Base-by-base conservation (phyloP, 1,140 invertebrate species). In the Eupeodes corollae region DNA sequence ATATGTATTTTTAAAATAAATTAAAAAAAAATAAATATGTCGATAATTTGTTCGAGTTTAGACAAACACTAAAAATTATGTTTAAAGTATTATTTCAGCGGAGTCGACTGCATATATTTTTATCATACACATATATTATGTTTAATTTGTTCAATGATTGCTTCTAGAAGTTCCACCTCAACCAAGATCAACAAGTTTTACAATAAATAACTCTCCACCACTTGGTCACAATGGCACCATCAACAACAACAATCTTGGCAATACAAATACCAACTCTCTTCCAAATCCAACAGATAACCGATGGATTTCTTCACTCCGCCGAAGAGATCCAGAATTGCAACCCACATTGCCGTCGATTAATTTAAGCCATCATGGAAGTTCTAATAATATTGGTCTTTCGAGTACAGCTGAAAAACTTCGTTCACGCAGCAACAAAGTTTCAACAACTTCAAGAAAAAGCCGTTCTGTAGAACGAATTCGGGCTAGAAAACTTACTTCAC, bases 301-400 rank as follows among this genome's bases (percentile, higher is more conserved):
- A n/a, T 69, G 64, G 64, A 59, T 69, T 8, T 64, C 60, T 12
- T 79, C 79, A 15, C 56, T 83, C 13, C 59, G 80, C 2, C 74
- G 74, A 50, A 65, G 79, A 37, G 78, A 83, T 66, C 78, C 79
- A 1, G 77, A 81, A 48, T 67, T 82, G 6, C 79, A 81, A 55
- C 78, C 79, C 1, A 75, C 76, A 8, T 57, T 83, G 42, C 80
- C 80, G 13, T 76, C 79, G 6, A 79, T 81, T 42, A 65, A 54
- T 51, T 52, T 59, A 44, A 65, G 59, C 34, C 60, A 68, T 45
- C 59, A 63, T 35, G 55, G 57, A 10, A 65, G 61, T 52, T 55
- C 58, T 1, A 56, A 55, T 21, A 63, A 67, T 44, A 57, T 67
- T 21, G 13, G 44, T 47, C 21, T 53, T 9, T 32, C 44, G 2